Percentiles rank a stretch among this genome's conserved stretches.
Evolutionary conservation across 2,113 vertebrate species (phyloP).

Genomic region (Carassius gibelio): DNA sequence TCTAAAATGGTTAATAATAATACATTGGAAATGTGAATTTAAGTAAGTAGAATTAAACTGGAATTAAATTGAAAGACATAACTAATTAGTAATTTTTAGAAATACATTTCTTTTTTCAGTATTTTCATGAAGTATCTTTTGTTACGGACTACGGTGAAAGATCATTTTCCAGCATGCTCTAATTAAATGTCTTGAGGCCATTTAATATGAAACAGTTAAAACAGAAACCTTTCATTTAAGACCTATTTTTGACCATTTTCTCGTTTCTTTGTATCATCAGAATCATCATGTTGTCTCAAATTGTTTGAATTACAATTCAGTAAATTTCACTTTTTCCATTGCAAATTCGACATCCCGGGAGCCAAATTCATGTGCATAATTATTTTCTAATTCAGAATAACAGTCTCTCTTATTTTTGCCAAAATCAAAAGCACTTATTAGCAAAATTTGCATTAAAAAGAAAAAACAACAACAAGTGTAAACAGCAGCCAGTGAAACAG

Average conservation of each 20-base stretch:
- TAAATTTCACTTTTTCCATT: not conserved
- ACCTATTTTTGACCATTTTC: not conserved
- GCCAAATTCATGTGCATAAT: not conserved
- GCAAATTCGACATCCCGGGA: not conserved
- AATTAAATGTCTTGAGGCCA: not conserved
- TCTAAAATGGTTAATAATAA: not conserved
- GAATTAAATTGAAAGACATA: no score
- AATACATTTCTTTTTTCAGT: no score
- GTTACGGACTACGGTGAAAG: no score
- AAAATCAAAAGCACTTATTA: not conserved
- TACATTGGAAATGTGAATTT: not conserved
- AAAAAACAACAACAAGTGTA: not conserved
- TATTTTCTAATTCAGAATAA: not conserved
- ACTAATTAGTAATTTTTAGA: no score
- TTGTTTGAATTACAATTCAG: not conserved
- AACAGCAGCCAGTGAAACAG: slow-evolving; percentile 35
- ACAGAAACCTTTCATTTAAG: not conserved
- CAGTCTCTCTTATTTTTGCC: not conserved
- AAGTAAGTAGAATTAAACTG: no score
- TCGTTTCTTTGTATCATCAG: not conserved
- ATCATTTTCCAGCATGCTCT: not conserved
- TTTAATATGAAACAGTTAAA: not conserved
- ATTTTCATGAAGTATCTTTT: no score
- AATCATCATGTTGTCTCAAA: not conserved
- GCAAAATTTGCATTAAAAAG: not conserved